These are phyloP conservation scores for Aptenodytes forsteri DNA, from an alignment of 2,113 vertebrate species.

Conservation along the genomic window DNA sequence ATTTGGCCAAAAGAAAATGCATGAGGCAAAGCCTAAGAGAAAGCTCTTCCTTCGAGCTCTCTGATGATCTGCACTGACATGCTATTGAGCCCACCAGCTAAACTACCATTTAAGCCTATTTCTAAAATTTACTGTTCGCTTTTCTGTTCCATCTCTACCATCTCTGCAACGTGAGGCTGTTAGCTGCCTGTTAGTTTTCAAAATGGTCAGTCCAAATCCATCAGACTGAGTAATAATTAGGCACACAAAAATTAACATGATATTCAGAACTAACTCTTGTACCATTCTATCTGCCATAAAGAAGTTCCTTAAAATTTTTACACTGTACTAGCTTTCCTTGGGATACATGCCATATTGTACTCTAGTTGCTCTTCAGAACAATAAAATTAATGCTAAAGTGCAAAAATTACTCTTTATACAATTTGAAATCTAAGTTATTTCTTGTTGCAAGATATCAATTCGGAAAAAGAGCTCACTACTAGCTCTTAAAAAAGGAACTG, in stretches of 20 bases:
- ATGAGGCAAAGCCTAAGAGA: neutral
- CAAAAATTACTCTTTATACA: too few relatives aligned
- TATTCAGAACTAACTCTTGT: neutral
- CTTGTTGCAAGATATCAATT: neutral
- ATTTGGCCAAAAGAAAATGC: neutral
- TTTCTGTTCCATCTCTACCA: neutral
- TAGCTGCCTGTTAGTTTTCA: too few relatives aligned
- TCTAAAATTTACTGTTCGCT: neutral
- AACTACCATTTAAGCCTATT: neutral
- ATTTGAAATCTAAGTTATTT: neutral
- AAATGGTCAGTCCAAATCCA: neutral
- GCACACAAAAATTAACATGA: neutral
- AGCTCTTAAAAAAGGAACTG: neutral
- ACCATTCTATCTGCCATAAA: neutral
- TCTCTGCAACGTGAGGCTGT: neutral
- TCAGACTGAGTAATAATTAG: neutral
- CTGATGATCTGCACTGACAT: rapidly evolving
- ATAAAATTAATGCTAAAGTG: neutral
- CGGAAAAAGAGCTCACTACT: neutral
- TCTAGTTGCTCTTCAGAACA: neutral
- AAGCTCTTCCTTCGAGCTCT: neutral
- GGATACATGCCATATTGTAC: neutral
- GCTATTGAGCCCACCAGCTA: neutral
- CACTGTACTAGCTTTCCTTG: neutral
- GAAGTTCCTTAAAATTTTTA: neutral